Percentiles rank a stretch among this genome's conserved stretches.
Conservation (phyloP, 2,888 invertebrate species). For the Sarcophaga carnaria region DNA sequence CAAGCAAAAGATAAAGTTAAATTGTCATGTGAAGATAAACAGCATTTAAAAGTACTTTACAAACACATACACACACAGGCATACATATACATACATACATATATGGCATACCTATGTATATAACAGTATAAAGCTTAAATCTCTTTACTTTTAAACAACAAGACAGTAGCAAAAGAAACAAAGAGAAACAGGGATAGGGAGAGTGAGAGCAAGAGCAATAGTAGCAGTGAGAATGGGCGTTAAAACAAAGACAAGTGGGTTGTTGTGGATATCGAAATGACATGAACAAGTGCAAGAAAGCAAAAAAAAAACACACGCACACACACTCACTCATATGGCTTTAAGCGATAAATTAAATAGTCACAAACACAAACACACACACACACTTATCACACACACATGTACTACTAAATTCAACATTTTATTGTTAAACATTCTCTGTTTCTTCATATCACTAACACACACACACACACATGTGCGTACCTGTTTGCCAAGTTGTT, state of each 20-base stretch:
- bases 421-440: slow-evolving; percentile 9
- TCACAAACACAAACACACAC: slow-evolving; percentile 11
- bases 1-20: slow-evolving; percentile 72
- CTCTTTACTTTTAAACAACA: too few relatives aligned
- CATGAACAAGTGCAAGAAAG: not conserved
- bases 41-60: slow-evolving; percentile 71
- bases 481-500: not conserved
- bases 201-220: not conserved
- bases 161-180: not conserved
- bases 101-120: not conserved
- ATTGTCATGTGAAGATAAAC: slow-evolving; percentile 74
- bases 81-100: not conserved
- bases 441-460: not conserved
- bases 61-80: slow-evolving; percentile 31
- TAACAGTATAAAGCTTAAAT: too few relatives aligned
- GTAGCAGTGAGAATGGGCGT: not conserved
- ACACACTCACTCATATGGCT: slow-evolving; percentile 9
- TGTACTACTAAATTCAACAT: slow-evolving; percentile 46
- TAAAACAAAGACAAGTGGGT: slow-evolving; percentile 63
- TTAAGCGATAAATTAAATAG: slow-evolving; percentile 64
- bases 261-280: slow-evolving; percentile 27
- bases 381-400: slow-evolving; percentile 5
- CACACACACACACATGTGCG: slow-evolving; percentile 4
- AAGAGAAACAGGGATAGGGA: not conserved
- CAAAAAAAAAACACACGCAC: not conserved